Percentiles rank a stretch among this genome's conserved stretches.
These are phyloP conservation scores for Parnassius glacialis DNA, from an alignment of 2,888 invertebrate genomes.

Conservation along the genomic window DNA sequence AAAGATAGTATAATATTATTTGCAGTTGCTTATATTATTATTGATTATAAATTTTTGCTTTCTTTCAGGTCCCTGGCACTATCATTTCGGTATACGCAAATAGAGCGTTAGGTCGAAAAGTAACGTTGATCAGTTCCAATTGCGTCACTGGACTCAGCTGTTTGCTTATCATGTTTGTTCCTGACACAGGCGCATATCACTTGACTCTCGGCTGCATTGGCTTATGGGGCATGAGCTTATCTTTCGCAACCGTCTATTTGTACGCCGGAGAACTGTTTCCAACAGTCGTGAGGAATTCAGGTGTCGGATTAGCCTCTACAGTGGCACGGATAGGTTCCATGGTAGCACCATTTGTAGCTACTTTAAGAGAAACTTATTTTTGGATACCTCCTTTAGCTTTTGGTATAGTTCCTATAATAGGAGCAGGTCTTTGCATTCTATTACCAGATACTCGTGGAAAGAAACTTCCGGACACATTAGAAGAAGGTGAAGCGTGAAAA, in stretches of 20 bases:
- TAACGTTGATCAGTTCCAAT: slow-evolving; percentile 84
- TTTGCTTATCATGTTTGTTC: slow-evolving; percentile 82
- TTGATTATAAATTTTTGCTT: slow-evolving; percentile 3
- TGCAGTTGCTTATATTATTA: no score
- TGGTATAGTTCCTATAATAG: slow-evolving; percentile 85
- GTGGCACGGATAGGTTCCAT: slow-evolving; percentile 93
- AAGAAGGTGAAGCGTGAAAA: slow-evolving; percentile 85
- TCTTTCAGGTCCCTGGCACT: slow-evolving; percentile 80
- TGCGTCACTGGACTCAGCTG: slow-evolving; percentile 84
- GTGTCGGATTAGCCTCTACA: slow-evolving; percentile 92
- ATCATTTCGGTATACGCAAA: slow-evolving; percentile 83
- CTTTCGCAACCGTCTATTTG: slow-evolving; percentile 92
- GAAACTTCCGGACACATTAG: slow-evolving; percentile 88
- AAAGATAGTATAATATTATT: no score
- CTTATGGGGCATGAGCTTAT: slow-evolving; percentile 89
- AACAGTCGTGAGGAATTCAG: slow-evolving; percentile 92
- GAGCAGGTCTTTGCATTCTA: slow-evolving; percentile 83
- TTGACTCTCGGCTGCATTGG: slow-evolving; percentile 86
- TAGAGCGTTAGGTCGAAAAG: slow-evolving; percentile 84
- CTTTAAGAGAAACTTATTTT: slow-evolving; percentile 75
- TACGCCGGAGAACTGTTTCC: slow-evolving; percentile 95
- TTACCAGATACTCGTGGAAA: slow-evolving; percentile 90
- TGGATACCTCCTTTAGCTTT: slow-evolving; percentile 88
- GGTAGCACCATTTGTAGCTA: slow-evolving; percentile 90
- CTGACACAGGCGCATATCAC: slow-evolving; percentile 68